Base-by-base conservation (phyloP, 1,140 invertebrate genomes). In the Ephestia elutella region DNA sequence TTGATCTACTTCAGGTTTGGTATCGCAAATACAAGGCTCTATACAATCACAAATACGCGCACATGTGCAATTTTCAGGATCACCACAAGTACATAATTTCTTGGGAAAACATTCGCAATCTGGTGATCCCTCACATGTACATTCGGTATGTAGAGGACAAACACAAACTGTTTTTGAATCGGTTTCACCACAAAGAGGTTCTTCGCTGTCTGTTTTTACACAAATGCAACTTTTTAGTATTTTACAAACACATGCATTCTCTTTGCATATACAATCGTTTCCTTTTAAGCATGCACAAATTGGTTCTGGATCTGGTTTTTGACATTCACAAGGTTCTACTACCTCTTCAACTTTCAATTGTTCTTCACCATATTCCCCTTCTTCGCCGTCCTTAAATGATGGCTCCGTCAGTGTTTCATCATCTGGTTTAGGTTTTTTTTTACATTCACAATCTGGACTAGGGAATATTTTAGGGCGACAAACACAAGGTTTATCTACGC, bases 1-100 rank as follows among this genome's bases (percentile, higher is more conserved):
- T 63, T 75, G 66, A 11, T 67, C 25, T 48, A 63, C 28, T 54
- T 65, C 65, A 49, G 60, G 49, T 60, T 55, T 21, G 4, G 61
- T 73, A 49, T 85, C 80, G 60, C 83, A 86, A 44, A 82, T 63
- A 59, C 83, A 87, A 20, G 75, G 79, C 13, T 70, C 65, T 21
- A 44, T 65, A 60, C 82, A 82, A 19, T 83, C 69, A 60, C 82
- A 86, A 30, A 65, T 60, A 20, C 54, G 56, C 55, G 64, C 78
- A 59, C 85, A 88, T 63, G 70, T 78, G 56, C 85, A 88, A 60
- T 82, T 56, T 55, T 78, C 75, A 25, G 80, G 74, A 68, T 86
- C 61, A 18, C 70, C 78, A 65, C 85, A 88, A 25, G 73, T 80
- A 57, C 86, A 88, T 20, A 57, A 53, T 56, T 67, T 65, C 18